Percentiles rank a stretch among this genome's conserved stretches.
These are phyloP conservation scores for Paramormyrops kingsleyae DNA, from an alignment of 2,113 vertebrate species.

Conservation along the genomic window DNA sequence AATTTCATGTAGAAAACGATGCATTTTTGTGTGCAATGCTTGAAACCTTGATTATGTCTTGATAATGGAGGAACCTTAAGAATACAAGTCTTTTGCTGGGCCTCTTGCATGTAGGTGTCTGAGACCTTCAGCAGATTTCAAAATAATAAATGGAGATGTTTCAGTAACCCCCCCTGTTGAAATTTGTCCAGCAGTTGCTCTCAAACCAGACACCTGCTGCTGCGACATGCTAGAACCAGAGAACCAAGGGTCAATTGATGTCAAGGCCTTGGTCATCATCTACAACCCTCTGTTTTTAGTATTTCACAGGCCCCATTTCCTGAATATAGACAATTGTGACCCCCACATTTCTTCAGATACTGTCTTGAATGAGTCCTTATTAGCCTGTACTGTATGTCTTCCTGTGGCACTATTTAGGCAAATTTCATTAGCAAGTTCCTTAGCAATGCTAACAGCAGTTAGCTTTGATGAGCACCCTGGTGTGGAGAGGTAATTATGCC, in stretches of 20 bases:
- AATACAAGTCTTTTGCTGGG: neutral
- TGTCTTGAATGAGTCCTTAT: neutral
- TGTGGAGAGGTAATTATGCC: conserved; percentile 16
- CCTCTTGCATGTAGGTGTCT: neutral
- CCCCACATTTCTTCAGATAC: neutral
- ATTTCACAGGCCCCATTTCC: neutral
- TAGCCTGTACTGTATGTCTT: neutral
- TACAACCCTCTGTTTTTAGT: neutral
- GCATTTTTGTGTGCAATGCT: neutral
- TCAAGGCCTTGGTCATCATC: neutral
- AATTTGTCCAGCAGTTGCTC: neutral
- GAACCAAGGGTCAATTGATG: neutral
- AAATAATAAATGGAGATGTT: neutral
- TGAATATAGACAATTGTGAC: neutral
- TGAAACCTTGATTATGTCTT: neutral
- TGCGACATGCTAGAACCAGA: neutral
- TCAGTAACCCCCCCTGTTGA: neutral
- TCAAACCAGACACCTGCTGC: neutral
- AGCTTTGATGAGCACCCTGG: neutral
- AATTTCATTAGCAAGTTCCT: neutral
- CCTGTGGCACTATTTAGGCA: neutral
- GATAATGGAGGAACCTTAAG: neutral
- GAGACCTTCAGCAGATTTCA: neutral
- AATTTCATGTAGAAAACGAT: neutral
- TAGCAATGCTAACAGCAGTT: neutral